Base-by-base conservation (phyloP, 1,140 invertebrate species). In the Choristoneura fumiferana region DNA sequence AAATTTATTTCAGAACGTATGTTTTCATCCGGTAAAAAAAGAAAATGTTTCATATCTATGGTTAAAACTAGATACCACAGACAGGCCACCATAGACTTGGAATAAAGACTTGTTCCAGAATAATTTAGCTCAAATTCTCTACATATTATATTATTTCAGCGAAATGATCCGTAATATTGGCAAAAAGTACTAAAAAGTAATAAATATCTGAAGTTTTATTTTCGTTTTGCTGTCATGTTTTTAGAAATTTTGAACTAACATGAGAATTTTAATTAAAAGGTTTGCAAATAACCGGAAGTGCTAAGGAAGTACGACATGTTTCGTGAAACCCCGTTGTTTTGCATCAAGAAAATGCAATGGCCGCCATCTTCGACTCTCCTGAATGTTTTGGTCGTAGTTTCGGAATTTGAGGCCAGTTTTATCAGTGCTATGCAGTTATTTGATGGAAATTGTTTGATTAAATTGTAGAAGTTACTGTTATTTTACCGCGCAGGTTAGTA, bases 371-470 rank as follows among this genome's bases (percentile, higher is more conserved):
- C 83, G 80, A 88, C 72, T 89, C 81, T 86, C 82, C 81, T 89
- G 79, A 88, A 90, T 90, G 88, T 90, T 90, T 90, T 90, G 85
- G 76, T 89, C 85, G 85, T 88, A 86, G 84, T 85, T 89, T 79
- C 80, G 71, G 65, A 86, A 76, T 87, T 85, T 89, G 71, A 86
- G 74, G 75, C 71, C 71, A 78, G 78, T 82, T 87, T 84, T 66
- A 69, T 72, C 71, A 77, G 78, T 89, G 81, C 69, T 86, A 89
- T 89, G 86, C 69, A 79, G 83, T 81, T 87, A 81, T 69, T 74
- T 78, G 69, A 78, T 69, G 75, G 63, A 76, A 87, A 80, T 78
- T 68, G 75, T 81, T 85, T 85, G 73, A 75, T 73, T 84, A 76
- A 72, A 64, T 83, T 67, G 53, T 78, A 81, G 75, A 67, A 73